Base-by-base conservation (phyloP, 53 echinoderm and acorn worm species). In the Patiria pectinifera region DNA sequence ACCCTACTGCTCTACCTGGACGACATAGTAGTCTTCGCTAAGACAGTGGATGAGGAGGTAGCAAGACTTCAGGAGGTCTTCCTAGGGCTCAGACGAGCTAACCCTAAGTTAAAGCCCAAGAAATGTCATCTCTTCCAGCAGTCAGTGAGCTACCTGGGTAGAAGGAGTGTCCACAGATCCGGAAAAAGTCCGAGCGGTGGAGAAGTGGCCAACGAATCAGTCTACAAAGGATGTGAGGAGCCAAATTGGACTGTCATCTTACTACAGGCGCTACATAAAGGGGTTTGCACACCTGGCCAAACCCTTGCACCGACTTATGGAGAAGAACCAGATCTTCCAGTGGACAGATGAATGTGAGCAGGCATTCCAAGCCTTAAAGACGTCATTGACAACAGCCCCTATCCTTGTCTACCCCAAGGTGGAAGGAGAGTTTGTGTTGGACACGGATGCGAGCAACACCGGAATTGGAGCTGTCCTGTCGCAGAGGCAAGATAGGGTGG, bases 401-500 rank as follows among this genome's bases (percentile, higher is more conserved):
- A 90, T 90, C n/a, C 85, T 84, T 26, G n/a, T 35, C 22, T 92
- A 84, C 44, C 92, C 92, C 23, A 15, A n/a, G 25, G 26, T 74
- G 26, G 58, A 53, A 22, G 76, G 59, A 18, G 19, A 25, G 6
- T 84, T 91, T 53, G 49, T 92, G 46, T 46, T 87, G 35, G 93
- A 88, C 72, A 87, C 93, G 15, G 87, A 93, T 48, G 88, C 84
- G 10, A 60, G 63, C 25, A 46, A 91, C 23, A 18, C 6, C 13
- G 91, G 82, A 6, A 81, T 91, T n/a, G 82, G 91, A 45, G 82
- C 82, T 3, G 91, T 82, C 9, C 82, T 91, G 16, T 81, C 69
- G 4, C 91, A 91, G 69, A 19, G 45, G 14, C 69, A 69, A 53
- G 53, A 53, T 53, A 0, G 53, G 8, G 53, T 53, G 53, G 53